Percentiles rank a stretch among this genome's conserved stretches.
Conservation (phyloP, 2,888 invertebrate species). For the Macropis europaea region DNA sequence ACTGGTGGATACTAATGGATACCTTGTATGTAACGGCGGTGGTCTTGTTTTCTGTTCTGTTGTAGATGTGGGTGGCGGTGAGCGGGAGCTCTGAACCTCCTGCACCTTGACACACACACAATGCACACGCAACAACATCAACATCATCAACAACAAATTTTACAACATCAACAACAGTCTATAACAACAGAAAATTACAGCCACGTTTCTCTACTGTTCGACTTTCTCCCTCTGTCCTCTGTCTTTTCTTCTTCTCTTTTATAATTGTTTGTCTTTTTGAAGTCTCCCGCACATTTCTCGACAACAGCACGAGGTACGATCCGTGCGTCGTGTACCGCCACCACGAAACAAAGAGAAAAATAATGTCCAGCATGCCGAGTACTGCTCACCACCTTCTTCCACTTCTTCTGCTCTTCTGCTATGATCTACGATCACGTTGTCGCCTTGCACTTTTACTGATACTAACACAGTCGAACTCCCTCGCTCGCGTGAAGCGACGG, state of each 20-base stretch:
- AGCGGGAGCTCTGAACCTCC: constrained; percentile 79
- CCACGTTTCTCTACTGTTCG: constrained; percentile 23
- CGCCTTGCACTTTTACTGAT: constrained; percentile 36
- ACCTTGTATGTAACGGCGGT: constrained; percentile 79
- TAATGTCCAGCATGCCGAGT: constrained; percentile 45
- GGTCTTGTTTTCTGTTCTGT: constrained; percentile 80
- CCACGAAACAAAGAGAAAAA: constrained; percentile 28
- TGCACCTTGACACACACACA: constrained; percentile 67
- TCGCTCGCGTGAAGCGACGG: constrained; percentile 43
- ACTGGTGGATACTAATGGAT: constrained; percentile 78
- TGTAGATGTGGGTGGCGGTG: constrained; percentile 81
- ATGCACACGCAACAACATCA: constrained; percentile 46
- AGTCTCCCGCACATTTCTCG: neutral
- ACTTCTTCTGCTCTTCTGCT: constrained; percentile 12
- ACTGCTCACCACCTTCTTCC: constrained; percentile 4
- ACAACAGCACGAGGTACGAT: constrained; percentile 19
- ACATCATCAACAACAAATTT: constrained; percentile 24
- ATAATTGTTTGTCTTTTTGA: neutral
- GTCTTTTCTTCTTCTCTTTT: neutral
- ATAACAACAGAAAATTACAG: constrained; percentile 39
- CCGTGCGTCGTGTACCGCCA: constrained; percentile 48
- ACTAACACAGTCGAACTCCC: constrained; percentile 44
- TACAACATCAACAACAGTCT: constrained; percentile 31
- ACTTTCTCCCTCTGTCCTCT: neutral
- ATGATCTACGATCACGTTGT: constrained; percentile 21